Percentiles rank a stretch among this genome's conserved stretches.
phyloP scores from a whole-genome alignment of 2,888 invertebrate species.

The Pristionchus maxplancki region DNA sequence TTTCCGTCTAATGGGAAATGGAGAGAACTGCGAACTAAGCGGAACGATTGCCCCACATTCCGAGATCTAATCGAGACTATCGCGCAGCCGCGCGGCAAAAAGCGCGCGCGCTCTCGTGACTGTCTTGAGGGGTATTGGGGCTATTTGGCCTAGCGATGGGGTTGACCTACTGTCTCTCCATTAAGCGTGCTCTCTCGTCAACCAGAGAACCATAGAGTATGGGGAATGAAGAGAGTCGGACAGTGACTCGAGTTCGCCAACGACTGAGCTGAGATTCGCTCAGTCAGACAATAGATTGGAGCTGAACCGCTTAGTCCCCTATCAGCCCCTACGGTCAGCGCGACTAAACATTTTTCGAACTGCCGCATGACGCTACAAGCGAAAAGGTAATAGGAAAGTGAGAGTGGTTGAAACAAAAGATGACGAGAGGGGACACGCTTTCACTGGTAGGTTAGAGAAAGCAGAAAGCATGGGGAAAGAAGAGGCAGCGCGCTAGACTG shows the following conservation, averaged over 20 bases:
- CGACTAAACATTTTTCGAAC: conserved; percentile 38
- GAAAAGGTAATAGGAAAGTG: conserved; percentile 4
- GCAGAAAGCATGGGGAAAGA: neutral
- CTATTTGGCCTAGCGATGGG: too few relatives aligned
- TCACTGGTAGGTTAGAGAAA: neutral
- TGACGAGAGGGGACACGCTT: neutral
- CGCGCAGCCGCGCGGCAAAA: too few relatives aligned
- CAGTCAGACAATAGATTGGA: too few relatives aligned
- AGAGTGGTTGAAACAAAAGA: conserved; percentile 31
- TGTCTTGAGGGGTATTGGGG: too few relatives aligned
- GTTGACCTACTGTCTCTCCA: neutral
- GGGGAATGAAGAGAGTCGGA: too few relatives aligned
- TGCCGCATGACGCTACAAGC: neutral
- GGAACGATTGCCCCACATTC: too few relatives aligned
- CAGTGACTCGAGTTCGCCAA: neutral
- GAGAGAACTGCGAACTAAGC: too few relatives aligned
- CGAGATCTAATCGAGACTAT: too few relatives aligned
- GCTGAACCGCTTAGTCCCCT: conserved; percentile 16
- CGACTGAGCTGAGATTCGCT: neutral
- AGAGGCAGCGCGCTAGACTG: neutral
- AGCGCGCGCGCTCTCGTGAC: too few relatives aligned
- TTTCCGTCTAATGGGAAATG: too few relatives aligned
- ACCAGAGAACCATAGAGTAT: neutral
- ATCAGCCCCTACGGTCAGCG: neutral
- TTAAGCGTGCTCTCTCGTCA: neutral